Base-by-base conservation (phyloP, 2,113 vertebrate genomes). In the Clarias gariepinus region DNA sequence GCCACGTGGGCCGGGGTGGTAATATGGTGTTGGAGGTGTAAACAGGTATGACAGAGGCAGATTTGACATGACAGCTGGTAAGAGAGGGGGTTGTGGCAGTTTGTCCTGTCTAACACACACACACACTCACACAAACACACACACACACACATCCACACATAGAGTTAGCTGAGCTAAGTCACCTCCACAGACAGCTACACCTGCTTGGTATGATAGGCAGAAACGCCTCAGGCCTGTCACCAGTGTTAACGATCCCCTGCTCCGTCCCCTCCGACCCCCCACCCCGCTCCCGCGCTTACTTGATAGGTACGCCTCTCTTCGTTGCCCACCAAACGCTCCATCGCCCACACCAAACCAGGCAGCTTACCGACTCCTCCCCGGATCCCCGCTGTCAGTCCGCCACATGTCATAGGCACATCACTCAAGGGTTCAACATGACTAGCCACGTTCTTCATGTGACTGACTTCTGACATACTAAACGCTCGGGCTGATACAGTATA, bases 41-140 rank as follows among this genome's bases (percentile, higher is more conserved):
- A 91, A 92, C 91, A 92, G 89, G 87, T 91, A 92, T 90, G 90
- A 91, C 86, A 82, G 90, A 91, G 86, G 64, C 61, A 89, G 90
- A 90, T 90, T 88, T 79, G 85, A 90, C 78, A 86, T 90, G 89
- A 89, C 88, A 90, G 86, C 68, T 81, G 21, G 60, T 66, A 63
- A 58, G 69, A 64, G 33, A 63, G 33, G 78, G 83, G 53, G 85
- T 79, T 73, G 66, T 85, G 69, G n/a, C 69, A 33, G 86, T 85
- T 77, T 86, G 68, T 82, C 58, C 79, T 47, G 28, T 64, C 18
- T 30, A 82, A 58, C 74, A 57, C 60, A 21, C 60, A 74, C 80
- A 76, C 86, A 80, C 86, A 57, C 18, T 88, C 86, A 80, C 89
- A 80, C 80, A 85, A 33, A 83, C 76, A 64, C 80, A 78, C 74